A percentile compares a stretch with the other conserved stretches of the same genome.
Conservation (phyloP, 2,888 invertebrate species). For the Epirrhoe alternata region DNA sequence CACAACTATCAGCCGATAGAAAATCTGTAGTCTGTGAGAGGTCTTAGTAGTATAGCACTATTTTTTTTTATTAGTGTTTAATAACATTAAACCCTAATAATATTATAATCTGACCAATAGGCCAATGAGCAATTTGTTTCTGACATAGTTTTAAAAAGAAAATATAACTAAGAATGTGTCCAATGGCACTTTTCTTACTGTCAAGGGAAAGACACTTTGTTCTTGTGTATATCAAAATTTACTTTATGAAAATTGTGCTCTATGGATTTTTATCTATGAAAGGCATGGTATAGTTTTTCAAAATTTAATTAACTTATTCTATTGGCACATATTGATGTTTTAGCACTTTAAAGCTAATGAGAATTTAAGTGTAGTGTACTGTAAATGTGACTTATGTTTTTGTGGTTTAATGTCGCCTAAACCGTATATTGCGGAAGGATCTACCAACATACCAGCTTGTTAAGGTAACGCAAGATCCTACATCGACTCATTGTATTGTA, state of each 20-base stretch:
- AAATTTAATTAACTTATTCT: neutral
- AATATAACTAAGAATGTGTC: no score
- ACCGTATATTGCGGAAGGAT: constrained; percentile 85
- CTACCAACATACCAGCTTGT: constrained; percentile 88
- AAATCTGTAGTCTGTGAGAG: no score
- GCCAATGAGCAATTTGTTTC: no score
- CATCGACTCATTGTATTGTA: constrained; percentile 53
- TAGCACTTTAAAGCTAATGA: constrained; percentile 14
- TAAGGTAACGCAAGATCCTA: constrained; percentile 83
- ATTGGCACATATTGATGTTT: constrained; percentile 12
- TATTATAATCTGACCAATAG: no score
- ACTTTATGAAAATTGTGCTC: constrained; percentile 26
- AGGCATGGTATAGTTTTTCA: constrained; percentile 21
- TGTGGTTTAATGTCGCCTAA: constrained; percentile 83
- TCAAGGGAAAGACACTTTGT: no score
- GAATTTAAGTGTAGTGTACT: constrained; percentile 69
- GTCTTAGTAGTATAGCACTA: no score
- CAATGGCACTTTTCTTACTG: no score
- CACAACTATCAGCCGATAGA: no score
- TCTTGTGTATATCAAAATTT: constrained; percentile 20
- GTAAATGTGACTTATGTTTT: constrained; percentile 83
- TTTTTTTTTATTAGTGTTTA: no score
- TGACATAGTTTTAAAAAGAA: no score
- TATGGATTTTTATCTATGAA: neutral
- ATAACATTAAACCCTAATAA: no score